Conservation (phyloP, 30 jellyfish, hydroid and myxozoan genomes). For the Aurelia aurita region DNA sequence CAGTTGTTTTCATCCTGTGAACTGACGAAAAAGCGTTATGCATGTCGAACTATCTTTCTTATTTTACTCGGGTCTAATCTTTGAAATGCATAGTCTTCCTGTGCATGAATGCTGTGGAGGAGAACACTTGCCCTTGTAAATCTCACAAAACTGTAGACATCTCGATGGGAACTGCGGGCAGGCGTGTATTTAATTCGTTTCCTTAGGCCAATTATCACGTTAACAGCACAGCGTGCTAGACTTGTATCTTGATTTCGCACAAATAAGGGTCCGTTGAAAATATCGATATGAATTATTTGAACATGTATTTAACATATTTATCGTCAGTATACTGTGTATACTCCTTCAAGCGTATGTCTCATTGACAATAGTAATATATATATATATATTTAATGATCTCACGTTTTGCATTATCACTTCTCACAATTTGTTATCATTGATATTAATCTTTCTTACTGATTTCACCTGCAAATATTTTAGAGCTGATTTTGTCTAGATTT, state of each 20-base stretch:
- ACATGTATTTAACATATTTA: conserved; percentile 40
- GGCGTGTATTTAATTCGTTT: neutral
- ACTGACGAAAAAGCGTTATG: too few species aligned
- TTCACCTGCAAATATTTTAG: too few species aligned
- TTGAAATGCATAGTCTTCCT: too few species aligned
- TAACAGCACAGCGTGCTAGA: neutral
- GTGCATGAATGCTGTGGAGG: too few species aligned
- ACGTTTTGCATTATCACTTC: neutral
- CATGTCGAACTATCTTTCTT: too few species aligned
- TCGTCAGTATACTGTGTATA: conserved; percentile 59
- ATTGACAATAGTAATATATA: conserved; percentile 48
- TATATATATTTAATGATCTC: conserved; percentile 22
- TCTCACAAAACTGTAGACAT: too few species aligned
- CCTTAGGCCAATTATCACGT: conserved; percentile 21
- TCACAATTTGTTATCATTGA: neutral
- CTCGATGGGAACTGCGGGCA: too few species aligned
- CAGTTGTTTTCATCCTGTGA: too few species aligned
- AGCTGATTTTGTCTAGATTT: too few species aligned
- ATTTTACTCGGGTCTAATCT: too few species aligned
- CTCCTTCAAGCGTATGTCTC: conserved; percentile 41
- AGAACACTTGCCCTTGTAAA: too few species aligned
- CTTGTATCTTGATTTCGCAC: too few species aligned
- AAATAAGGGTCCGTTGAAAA: neutral
- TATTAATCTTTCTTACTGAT: neutral
- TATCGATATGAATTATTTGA: neutral